These are phyloP conservation scores for Scatophagus argus DNA, from an alignment of 2,113 vertebrate genomes.

Conservation along the genomic window DNA sequence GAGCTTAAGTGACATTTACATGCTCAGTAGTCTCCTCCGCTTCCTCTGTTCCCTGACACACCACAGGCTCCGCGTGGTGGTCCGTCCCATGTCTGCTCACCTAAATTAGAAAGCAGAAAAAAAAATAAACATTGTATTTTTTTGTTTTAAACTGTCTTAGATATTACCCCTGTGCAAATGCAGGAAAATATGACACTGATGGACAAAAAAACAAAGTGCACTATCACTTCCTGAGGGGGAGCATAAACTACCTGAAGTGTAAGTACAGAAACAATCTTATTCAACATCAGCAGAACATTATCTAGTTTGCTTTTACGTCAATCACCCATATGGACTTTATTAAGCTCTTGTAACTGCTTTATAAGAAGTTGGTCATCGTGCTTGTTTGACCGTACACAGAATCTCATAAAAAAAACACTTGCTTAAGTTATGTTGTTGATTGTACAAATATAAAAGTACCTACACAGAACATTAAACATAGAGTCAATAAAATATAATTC, in stretches of 20 bases:
- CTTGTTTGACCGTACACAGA: not conserved
- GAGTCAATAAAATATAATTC: not conserved
- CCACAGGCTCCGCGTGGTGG: not conserved
- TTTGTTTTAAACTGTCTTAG: not conserved
- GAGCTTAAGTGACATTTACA: slow-evolving; percentile 74
- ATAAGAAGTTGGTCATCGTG: no score
- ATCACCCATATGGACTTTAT: not conserved
- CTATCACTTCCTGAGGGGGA: slow-evolving; percentile 61
- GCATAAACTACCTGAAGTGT: not conserved
- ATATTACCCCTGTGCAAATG: not conserved
- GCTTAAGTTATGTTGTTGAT: not conserved
- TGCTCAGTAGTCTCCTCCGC: slow-evolving; percentile 53
- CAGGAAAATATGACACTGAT: slow-evolving; percentile 35
- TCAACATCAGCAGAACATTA: not conserved
- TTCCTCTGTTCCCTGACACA: slow-evolving; percentile 27
- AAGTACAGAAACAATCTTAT: not conserved
- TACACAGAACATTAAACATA: not conserved
- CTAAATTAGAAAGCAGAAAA: slow-evolving; percentile 46
- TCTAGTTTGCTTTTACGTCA: not conserved
- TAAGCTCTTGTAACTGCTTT: not conserved
- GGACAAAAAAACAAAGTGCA: slow-evolving; percentile 38
- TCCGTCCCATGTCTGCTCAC: slow-evolving; percentile 55
- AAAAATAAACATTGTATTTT: not conserved
- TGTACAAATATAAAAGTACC: not conserved
- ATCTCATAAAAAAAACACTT: slow-evolving; percentile 2